Percentiles rank a stretch among this genome's conserved stretches.
Conservation (phyloP, 2,113 vertebrate species). For the Pseudorasbora parva region DNA sequence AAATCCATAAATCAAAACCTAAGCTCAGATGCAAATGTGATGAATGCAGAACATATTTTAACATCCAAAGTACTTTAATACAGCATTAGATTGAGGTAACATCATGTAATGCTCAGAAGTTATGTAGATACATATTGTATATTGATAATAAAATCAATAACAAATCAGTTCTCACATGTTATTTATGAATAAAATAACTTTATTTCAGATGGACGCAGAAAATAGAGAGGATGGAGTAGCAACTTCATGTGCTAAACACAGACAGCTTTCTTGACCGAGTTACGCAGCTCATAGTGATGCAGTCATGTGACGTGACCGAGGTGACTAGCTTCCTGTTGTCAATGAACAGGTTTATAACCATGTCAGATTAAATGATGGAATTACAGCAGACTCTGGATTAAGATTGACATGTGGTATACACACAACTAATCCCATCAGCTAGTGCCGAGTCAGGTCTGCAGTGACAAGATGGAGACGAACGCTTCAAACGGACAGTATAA, state of each 20-base stretch:
- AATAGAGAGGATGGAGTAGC: background rate
- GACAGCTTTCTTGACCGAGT: background rate
- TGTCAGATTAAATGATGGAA: slow-evolving; percentile 64
- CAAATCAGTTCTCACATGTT: background rate
- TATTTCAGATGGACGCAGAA: background rate
- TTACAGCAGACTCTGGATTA: slow-evolving; percentile 71
- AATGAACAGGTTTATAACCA: slow-evolving; percentile 65
- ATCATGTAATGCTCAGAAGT: background rate
- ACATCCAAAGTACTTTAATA: background rate
- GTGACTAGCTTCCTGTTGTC: slow-evolving; percentile 59
- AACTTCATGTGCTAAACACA: background rate
- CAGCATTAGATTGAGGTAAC: background rate
- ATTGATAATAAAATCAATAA: background rate
- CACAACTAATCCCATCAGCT: too few relatives aligned
- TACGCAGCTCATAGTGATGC: background rate
- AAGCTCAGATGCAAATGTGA: background rate
- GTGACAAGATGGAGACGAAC: slow-evolving; percentile 36
- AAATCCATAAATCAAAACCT: background rate
- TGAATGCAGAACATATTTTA: background rate
- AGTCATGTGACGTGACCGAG: slow-evolving; percentile 39
- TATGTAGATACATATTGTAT: background rate
- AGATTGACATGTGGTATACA: slow-evolving; percentile 31
- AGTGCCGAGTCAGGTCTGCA: slow-evolving; percentile 7
- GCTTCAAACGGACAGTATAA: background rate
- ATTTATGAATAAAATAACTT: background rate